phyloP scores from a whole-genome alignment of 2,113 vertebrate species.

The Recurvirostra avosetta region DNA sequence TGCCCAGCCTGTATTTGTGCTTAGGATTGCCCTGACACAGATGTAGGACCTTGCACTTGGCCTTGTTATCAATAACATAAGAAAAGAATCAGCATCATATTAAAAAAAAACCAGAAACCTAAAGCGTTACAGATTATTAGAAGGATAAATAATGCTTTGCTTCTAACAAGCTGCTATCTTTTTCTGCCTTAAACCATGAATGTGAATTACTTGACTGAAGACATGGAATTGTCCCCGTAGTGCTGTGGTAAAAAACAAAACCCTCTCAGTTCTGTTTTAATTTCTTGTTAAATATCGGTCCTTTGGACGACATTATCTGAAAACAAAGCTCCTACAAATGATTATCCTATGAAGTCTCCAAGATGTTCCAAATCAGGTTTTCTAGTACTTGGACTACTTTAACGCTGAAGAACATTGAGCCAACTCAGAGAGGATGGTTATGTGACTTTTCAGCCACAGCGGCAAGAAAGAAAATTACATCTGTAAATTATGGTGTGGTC shows the following conservation, averaged over 20 bases:
- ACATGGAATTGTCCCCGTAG: background rate
- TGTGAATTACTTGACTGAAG: background rate
- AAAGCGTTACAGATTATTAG: background rate
- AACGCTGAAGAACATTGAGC: constrained; percentile 69
- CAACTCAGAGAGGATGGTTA: constrained; percentile 70
- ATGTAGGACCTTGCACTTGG: no score
- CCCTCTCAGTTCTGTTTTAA: background rate
- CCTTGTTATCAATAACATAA: background rate
- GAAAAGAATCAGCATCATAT: background rate
- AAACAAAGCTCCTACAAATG: background rate
- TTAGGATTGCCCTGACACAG: no score
- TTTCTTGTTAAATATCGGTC: background rate
- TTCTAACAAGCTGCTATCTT: background rate
- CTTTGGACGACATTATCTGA: background rate
- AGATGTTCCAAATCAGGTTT: constrained; percentile 59
- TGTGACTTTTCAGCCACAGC: constrained; percentile 6
- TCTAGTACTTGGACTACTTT: constrained; percentile 76
- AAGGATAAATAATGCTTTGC: background rate
- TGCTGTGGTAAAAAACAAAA: background rate
- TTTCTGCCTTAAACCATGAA: background rate
- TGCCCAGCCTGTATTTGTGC: no score
- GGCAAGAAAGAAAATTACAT: constrained; percentile 2
- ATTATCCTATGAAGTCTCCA: background rate
- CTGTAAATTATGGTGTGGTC: constrained; percentile 38
- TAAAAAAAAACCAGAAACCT: background rate